Conservation (phyloP, 2,113 vertebrate genomes). For the Nyctibius bracteatus region DNA sequence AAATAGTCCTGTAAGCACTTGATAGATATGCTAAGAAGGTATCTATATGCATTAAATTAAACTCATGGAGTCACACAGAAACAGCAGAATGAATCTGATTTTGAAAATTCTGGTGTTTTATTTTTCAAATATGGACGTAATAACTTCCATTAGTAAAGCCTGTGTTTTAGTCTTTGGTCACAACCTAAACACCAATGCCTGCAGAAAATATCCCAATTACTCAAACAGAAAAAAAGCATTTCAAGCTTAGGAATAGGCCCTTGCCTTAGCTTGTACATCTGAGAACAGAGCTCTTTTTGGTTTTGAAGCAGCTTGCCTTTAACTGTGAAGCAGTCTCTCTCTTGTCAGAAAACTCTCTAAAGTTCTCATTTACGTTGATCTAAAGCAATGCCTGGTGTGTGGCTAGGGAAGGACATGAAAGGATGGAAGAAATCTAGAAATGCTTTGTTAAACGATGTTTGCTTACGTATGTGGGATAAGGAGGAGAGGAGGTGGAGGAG, state of each 20-base stretch:
- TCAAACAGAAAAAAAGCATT: neutral
- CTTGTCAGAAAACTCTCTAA: neutral
- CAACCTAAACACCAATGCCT: neutral
- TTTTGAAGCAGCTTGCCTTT: neutral
- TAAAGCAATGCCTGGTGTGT: neutral
- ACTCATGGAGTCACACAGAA: neutral
- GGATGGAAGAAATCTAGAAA: neutral
- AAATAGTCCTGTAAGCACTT: neutral
- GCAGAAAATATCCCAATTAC: neutral
- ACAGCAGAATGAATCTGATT: neutral
- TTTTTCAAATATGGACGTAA: neutral
- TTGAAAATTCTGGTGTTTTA: neutral
- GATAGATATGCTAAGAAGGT: neutral
- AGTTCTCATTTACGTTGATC: neutral
- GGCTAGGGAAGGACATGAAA: neutral
- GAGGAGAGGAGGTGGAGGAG: neutral
- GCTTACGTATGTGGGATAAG: neutral
- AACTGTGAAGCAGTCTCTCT: neutral
- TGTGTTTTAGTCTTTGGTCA: neutral
- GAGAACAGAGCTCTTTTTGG: neutral
- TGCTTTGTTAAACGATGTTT: neutral
- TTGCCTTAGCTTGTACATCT: neutral
- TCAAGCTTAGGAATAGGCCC: neutral
- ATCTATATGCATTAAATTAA: neutral
- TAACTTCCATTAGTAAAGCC: neutral